These are phyloP conservation scores for Ceyx margarethae DNA, from an alignment of 2,113 vertebrate species.

Conservation along the genomic window DNA sequence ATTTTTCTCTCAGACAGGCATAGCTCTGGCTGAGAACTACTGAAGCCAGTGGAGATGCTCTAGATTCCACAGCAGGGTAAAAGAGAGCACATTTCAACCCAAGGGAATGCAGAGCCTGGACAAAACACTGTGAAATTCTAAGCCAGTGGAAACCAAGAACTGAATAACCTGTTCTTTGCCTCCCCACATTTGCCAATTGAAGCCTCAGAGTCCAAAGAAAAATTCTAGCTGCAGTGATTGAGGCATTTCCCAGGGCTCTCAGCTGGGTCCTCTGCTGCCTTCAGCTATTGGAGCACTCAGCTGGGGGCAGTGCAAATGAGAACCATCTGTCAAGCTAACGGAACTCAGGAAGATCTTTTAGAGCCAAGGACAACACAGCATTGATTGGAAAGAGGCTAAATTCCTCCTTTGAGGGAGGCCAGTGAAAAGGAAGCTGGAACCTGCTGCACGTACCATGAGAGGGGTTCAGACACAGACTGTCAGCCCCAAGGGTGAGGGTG, in stretches of 20 bases:
- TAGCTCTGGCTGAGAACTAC: background rate
- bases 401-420: background rate
- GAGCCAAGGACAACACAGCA: background rate
- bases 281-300: background rate
- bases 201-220: background rate
- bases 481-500: background rate
- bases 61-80: background rate
- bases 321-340: background rate
- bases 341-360: background rate
- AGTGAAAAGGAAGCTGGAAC: background rate
- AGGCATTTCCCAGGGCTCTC: background rate
- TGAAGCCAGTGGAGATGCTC: background rate
- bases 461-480: background rate
- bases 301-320: background rate
- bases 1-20: background rate
- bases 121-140: background rate
- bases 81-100: background rate
- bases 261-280: background rate
- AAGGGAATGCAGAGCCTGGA: background rate
- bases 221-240: background rate
- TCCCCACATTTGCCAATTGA: background rate
- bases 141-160: background rate
- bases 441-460: background rate
- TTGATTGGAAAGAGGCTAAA: background rate
- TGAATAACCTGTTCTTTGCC: background rate